Conservation (phyloP, 2,113 vertebrate genomes). For the Clarias gariepinus region DNA sequence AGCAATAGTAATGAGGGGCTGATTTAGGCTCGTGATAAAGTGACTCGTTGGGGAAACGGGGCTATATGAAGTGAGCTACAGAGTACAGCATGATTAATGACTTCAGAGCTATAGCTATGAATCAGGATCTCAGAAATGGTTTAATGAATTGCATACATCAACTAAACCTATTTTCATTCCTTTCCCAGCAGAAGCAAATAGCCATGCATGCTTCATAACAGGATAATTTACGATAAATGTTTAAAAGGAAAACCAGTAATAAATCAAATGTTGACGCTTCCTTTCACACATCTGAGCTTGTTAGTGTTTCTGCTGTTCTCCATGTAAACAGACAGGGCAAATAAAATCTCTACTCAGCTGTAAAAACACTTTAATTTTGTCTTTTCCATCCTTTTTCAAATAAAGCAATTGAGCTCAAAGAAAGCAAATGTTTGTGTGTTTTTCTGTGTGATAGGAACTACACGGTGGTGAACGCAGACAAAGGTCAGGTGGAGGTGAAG, state of each 20-base stretch:
- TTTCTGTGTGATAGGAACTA: constrained; percentile 79
- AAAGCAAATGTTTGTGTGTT: constrained; percentile 22
- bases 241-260: constrained; percentile 13
- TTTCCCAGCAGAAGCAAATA: constrained; percentile 14
- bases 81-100: constrained; percentile 29
- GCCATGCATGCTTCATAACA: not conserved
- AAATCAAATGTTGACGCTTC: constrained; percentile 11
- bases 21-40: constrained; percentile 17
- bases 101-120: constrained; percentile 23
- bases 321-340: not conserved
- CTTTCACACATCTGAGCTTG: not conserved
- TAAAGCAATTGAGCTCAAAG: not conserved
- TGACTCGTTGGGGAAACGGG: constrained; percentile 9
- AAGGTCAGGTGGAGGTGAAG: constrained; percentile 87
- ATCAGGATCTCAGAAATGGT: constrained; percentile 32
- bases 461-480: constrained; percentile 89
- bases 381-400: not conserved
- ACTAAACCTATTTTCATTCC: not conserved
- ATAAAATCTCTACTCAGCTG: not conserved
- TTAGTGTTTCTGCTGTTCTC: not conserved
- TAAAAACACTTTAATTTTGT: not conserved
- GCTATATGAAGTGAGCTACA: not conserved
- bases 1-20: not conserved
- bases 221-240: constrained; percentile 21
- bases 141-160: constrained; percentile 33